Base-by-base conservation (phyloP, 1,140 invertebrate species). In the Thaumetopoea pityocampa region DNA sequence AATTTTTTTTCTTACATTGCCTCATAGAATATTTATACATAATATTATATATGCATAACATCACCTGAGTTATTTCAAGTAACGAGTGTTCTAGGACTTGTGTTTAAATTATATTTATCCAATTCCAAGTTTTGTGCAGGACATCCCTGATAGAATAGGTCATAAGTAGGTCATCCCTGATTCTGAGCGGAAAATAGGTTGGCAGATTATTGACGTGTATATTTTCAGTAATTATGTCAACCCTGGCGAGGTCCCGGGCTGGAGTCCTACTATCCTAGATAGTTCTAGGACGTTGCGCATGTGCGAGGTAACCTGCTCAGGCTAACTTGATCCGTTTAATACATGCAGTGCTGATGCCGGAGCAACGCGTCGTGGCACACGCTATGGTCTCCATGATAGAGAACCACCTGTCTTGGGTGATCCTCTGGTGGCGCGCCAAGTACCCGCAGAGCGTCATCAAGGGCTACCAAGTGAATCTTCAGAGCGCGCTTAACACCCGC, bases 371-470 rank as follows among this genome's bases (percentile, higher is more conserved):
- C 59, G 89, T 96, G 5, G 90, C 94, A 4, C 94, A 97, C 81
- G 95, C 95, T n/a, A 96, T 95, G 87, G 94, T 96, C 66, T 94
- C 93, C 12, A 97, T 98, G 95, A 91, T 97, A 57, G 95, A 98
- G 83, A 96, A 97, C 71, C 95, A 97, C 79, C 89, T 97, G 5
- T 90, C 92, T 24, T 97, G 94, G 94, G 93, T 96, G 51, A 89
- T 95, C 24, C 88, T 91, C 64, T 95, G 91, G 85, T 96, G 94
- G 94, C 91, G 94, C 61, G 91, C 92, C 54, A 96, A 96, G 87
- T 93, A 93, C 67, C 90, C 94, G 2, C 93, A 95, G 56, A 90
- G 90, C 57, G 90, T 95, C 36, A 87, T 95, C 63, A 94, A 94
- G 82, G 94, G 93, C 10, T 96, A 95, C 86, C 95, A 96, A 87